Conservation (phyloP, 2,797 vertebrate species). For the Oreochromis grahami region DNA sequence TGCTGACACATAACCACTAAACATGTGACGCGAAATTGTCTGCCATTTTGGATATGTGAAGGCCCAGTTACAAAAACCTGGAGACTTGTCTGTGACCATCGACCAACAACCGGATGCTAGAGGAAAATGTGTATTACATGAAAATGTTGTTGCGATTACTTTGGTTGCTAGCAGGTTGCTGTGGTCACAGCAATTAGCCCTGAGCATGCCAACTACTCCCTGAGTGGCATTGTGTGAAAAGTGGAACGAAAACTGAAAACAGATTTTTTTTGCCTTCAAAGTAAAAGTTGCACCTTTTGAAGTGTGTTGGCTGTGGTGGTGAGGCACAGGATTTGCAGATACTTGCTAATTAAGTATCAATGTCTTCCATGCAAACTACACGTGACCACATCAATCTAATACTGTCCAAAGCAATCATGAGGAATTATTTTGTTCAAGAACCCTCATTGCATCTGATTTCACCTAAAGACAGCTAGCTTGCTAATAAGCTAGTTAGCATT, state of each 20-base stretch:
- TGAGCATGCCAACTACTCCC: background rate
- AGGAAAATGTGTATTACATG: background rate
- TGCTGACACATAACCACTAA: background rate
- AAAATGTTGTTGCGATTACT: background rate
- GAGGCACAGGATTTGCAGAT: background rate
- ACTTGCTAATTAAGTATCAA: background rate
- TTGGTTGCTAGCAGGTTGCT: background rate
- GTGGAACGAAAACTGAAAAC: background rate
- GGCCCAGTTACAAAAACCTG: background rate
- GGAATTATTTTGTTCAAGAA: background rate
- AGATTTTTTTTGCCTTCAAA: background rate
- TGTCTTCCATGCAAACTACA: background rate
- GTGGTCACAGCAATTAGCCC: background rate
- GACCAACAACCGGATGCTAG: background rate
- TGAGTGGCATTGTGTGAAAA: background rate
- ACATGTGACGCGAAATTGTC: accelerated
- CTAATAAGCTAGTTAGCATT: background rate
- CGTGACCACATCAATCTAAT: background rate
- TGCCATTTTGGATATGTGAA: background rate
- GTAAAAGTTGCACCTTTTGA: background rate
- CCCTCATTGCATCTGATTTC: background rate
- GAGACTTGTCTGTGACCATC: background rate
- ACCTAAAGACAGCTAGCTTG: background rate
- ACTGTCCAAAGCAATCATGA: background rate
- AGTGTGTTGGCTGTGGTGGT: background rate